Conservation (phyloP, 2,113 vertebrate species). For the Osmerus mordax region DNA sequence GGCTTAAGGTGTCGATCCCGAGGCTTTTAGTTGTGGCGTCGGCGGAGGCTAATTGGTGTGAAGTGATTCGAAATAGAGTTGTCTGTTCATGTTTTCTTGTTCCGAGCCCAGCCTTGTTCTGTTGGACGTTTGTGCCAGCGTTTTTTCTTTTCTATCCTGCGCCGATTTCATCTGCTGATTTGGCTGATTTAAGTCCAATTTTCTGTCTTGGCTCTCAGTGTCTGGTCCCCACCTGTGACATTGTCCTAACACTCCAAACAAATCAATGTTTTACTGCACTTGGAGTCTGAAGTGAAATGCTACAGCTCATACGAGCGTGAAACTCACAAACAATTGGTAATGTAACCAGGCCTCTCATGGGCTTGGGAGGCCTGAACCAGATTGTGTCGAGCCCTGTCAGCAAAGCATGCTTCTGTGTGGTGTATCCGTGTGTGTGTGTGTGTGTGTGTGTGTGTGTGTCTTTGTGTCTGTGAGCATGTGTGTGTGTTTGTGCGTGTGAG, state of each 20-base stretch:
- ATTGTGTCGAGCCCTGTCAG: constrained; percentile 6
- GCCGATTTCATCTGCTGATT: constrained; percentile 58
- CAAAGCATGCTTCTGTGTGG: constrained; percentile 12
- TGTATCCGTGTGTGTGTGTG: constrained; percentile 11
- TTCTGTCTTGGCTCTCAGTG: constrained; percentile 34
- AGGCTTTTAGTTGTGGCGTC: too few relatives aligned
- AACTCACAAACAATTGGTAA: constrained; percentile 37
- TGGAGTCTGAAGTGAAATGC: constrained; percentile 33
- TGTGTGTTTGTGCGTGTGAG: constrained; percentile 11
- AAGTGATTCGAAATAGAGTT: neutral
- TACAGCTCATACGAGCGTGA: constrained; percentile 38
- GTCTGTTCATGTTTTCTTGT: constrained; percentile 17
- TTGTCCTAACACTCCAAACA: constrained; percentile 56
- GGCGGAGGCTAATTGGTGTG: too few relatives aligned
- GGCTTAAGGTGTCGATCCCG: too few relatives aligned
- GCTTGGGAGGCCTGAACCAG: constrained; percentile 17
- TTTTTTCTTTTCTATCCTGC: constrained; percentile 25
- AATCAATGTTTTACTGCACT: constrained; percentile 56
- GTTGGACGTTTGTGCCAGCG: constrained; percentile 42
- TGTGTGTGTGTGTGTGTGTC: neutral
- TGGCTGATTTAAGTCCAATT: constrained; percentile 61
- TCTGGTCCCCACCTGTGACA: constrained; percentile 51
- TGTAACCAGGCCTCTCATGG: constrained; percentile 26
- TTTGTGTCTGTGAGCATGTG: constrained; percentile 3
- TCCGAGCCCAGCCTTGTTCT: constrained; percentile 25